Base-by-base conservation (phyloP, 2,113 vertebrate species). In the Pogona vitticeps region DNA sequence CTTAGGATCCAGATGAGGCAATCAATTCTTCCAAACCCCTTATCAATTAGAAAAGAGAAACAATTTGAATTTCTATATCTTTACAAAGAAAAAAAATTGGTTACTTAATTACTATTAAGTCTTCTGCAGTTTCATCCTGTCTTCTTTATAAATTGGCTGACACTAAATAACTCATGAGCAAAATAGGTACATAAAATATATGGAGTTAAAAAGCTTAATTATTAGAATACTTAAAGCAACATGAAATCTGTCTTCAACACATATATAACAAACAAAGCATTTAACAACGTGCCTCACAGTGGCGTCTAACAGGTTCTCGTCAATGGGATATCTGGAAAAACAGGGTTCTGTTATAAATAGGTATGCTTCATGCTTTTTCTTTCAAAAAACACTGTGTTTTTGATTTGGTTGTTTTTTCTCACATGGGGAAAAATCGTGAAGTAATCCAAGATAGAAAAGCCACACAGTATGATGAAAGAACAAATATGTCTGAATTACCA, bases 1-100 rank as follows among this genome's bases (percentile, higher is more conserved):
- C 86, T 80, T 65, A 76, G 18, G 82, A 93, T 90, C 76, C 88
- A 88, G 72, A 73, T 1, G 71, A 93, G 73, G 80, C 85, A 91
- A 91, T 95, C 88, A 89, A 94, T 94, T 93, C 89, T 92, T 75
- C 77, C 80, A 94, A 94, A 94, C 92, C 90, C 80, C 87, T 89
- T 85, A 95, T 90, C 90, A 92, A 94, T 93, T 88, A 65, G 0
- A 56, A 87, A 83, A 38, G 90, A 88, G 52, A 88, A 90, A 73
- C 75, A 85, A 88, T 15, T 21, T 79, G 59, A 67, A 86, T 93
- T 95, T 90, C 83, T 61, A 76, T 92, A 52, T n/a, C 89, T 91
- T 90, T 73, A 88, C 86, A 91, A 88, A 33, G 86, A 1, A 13
- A 86, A 33, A 15, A 89, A n/a, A n/a, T n/a, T 58, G 68, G 1